These are phyloP conservation scores for Chrysogorgia sp. DNA, from an alignment of 92 coral and sea anemone genomes.

Conservation along the genomic window DNA sequence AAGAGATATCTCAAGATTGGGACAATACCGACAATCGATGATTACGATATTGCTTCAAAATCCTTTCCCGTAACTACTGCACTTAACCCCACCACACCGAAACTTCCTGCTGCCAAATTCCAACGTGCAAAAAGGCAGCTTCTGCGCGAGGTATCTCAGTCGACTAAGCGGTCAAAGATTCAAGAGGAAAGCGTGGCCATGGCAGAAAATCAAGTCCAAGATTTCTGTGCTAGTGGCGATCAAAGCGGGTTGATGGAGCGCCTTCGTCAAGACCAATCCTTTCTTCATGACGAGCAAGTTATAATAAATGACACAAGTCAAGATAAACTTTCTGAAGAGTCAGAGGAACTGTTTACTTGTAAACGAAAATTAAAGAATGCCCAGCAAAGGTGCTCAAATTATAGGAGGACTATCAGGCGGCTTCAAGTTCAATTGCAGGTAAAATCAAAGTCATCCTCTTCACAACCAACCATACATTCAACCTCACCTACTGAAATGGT, in stretches of 20 bases:
- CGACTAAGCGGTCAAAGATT: not conserved
- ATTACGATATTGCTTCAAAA: too few species aligned
- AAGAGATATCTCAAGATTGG: not conserved
- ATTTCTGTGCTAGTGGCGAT: not conserved
- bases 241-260: not conserved
- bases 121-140: not conserved
- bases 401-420: not conserved
- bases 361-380: not conserved
- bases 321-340: not conserved
- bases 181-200: not conserved
- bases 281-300: not conserved
- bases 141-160: not conserved
- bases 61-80: too few species aligned
- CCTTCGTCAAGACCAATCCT: not conserved
- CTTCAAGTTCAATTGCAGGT: not conserved
- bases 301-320: not conserved
- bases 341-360: not conserved
- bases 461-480: too few species aligned
- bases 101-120: not conserved
- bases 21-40: too few species aligned
- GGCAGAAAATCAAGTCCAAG: not conserved
- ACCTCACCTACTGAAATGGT: not conserved
- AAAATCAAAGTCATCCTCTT: not conserved
- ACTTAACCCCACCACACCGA: too few species aligned
- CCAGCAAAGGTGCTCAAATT: not conserved